Percentiles rank a stretch among this genome's conserved stretches.
phyloP scores from a whole-genome alignment of 2,113 vertebrate genomes.

The Anthoscopus minutus region DNA sequence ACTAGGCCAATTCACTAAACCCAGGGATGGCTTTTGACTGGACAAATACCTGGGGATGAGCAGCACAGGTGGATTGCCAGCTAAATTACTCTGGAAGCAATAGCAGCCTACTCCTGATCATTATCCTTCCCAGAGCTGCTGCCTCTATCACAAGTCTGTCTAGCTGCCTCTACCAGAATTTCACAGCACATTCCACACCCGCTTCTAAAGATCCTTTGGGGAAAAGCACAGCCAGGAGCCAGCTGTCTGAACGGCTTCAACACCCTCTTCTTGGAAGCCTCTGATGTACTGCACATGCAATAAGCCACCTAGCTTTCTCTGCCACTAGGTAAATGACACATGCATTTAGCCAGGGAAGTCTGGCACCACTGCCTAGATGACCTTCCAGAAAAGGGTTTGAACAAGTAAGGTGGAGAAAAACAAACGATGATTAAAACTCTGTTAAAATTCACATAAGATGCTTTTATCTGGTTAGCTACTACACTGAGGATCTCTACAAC shows the following conservation, averaged over 20 bases:
- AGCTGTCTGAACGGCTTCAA: not conserved
- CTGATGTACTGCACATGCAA: not conserved
- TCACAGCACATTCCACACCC: not conserved
- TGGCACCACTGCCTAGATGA: not conserved
- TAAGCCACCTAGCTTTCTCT: not conserved
- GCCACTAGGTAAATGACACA: not conserved
- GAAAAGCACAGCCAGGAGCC: not conserved
- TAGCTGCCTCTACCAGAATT: constrained; percentile 2
- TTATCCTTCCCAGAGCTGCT: not conserved
- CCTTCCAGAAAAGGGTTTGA: not conserved
- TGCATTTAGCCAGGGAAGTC: not conserved
- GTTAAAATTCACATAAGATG: not conserved
- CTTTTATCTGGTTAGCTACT: not conserved
- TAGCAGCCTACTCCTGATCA: not conserved
- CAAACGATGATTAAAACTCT: not conserved
- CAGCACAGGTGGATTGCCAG: not conserved
- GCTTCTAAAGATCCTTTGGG: not conserved
- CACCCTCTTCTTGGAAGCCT: not conserved
- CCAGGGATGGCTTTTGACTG: not conserved
- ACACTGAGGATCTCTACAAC: not conserved
- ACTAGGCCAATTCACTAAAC: not conserved
- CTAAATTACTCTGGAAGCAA: not conserved
- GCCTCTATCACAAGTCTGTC: not conserved
- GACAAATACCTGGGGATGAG: rapidly evolving
- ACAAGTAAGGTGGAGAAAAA: not conserved